Conservation (phyloP, 1,140 invertebrate species). For the Calycopis cecrops region DNA sequence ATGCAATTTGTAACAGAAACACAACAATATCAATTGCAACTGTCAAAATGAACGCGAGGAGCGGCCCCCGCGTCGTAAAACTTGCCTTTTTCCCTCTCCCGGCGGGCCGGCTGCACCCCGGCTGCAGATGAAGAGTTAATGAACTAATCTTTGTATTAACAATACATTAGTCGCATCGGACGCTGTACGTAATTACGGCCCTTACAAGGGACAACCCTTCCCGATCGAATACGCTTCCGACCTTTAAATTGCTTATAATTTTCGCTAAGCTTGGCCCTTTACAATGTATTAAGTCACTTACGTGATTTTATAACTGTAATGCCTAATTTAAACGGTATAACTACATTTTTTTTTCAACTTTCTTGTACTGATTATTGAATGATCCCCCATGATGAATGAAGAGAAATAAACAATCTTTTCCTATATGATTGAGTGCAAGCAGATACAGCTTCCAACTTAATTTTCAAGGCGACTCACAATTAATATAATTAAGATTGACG, state of each 20-base stretch:
- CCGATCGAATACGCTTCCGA: constrained; percentile 23
- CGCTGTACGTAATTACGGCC: constrained; percentile 44
- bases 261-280: constrained; percentile 11
- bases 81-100: constrained; percentile 33
- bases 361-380: too few relatives aligned
- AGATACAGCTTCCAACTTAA: too few relatives aligned
- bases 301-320: too few relatives aligned
- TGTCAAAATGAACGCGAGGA: constrained; percentile 47
- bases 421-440: too few relatives aligned
- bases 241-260: constrained; percentile 26
- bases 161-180: constrained; percentile 61
- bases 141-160: constrained; percentile 67
- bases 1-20: constrained; percentile 35
- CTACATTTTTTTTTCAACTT: too few relatives aligned
- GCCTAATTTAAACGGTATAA: too few relatives aligned
- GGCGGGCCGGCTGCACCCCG: constrained; percentile 16
- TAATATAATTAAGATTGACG: too few relatives aligned
- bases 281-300: not conserved
- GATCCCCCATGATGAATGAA: too few relatives aligned
- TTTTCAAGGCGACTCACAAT: too few relatives aligned
- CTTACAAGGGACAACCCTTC: constrained; percentile 30
- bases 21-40: constrained; percentile 36
- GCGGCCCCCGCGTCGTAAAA: constrained; percentile 39
- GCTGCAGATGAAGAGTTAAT: constrained; percentile 58
- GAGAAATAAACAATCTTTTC: too few relatives aligned